Percentiles rank a stretch among this genome's conserved stretches.
phyloP scores from a whole-genome alignment of 2,797 vertebrate species.

The Falco columbarius region DNA sequence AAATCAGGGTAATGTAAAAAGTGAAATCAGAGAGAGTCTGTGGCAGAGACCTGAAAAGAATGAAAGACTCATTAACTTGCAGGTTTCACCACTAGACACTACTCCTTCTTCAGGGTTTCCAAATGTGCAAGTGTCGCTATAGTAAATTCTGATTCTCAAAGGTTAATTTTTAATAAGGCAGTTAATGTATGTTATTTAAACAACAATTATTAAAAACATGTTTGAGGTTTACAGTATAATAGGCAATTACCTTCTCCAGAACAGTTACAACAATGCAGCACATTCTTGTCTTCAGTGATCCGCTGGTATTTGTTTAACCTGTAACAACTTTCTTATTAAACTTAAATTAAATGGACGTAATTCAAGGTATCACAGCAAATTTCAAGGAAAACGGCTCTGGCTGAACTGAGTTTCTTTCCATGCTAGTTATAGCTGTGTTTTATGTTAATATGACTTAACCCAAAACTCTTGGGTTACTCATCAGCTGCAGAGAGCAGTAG shows the following conservation, averaged over 20 bases:
- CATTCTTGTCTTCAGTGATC: background rate
- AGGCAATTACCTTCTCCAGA: conserved; percentile 68
- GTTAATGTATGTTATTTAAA: conserved; percentile 68
- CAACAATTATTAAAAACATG: conserved; percentile 54
- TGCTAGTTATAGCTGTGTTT: background rate
- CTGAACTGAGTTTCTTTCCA: background rate
- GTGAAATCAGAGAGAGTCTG: background rate
- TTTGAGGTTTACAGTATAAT: conserved; percentile 51
- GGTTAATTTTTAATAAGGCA: conserved; percentile 69
- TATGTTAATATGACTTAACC: background rate
- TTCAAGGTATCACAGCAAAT: background rate
- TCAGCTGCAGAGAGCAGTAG: background rate
- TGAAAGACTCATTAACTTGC: background rate
- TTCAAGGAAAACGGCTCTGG: background rate
- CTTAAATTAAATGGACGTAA: background rate
- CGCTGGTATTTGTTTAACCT: conserved; percentile 46
- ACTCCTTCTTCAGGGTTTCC: background rate
- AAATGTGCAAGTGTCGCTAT: background rate
- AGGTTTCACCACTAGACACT: background rate
- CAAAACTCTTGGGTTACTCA: background rate
- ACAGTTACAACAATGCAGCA: conserved; percentile 41
- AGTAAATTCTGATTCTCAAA: conserved; percentile 36
- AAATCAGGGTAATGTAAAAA: background rate
- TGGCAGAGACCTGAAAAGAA: background rate
- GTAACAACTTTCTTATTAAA: background rate